Evolutionary conservation across 2,797 vertebrate species (phyloP).

Genomic region (Lacerta viridis): DNA sequence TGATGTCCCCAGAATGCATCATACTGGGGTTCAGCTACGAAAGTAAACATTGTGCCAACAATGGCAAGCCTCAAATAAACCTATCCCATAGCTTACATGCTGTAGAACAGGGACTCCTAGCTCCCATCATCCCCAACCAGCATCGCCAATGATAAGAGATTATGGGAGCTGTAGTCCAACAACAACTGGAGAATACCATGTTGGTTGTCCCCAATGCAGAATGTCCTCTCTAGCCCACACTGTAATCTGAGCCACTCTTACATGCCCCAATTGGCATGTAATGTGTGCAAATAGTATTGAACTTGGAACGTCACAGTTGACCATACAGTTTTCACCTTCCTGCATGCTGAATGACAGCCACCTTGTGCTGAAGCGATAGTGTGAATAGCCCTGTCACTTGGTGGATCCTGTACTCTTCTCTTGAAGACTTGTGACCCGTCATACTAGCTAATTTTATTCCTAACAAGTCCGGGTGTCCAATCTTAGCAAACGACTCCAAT

Average conservation of each 20-base stretch:
- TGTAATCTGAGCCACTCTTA: not conserved
- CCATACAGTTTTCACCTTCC: not conserved
- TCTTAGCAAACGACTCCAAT: conserved; percentile 35
- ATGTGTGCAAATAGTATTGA: not conserved
- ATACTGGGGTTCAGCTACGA: not conserved
- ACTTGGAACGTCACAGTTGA: not conserved
- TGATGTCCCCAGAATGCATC: not conserved
- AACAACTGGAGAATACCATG: too few relatives aligned
- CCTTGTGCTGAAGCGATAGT: not conserved
- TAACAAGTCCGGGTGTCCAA: not conserved
- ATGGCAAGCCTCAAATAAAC: not conserved
- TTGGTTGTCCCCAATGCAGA: not conserved
- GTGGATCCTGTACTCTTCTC: not conserved
- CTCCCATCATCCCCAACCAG: too few relatives aligned
- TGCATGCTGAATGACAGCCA: not conserved
- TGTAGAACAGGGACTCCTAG: too few relatives aligned
- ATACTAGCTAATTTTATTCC: not conserved
- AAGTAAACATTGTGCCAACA: not conserved
- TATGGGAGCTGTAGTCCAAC: too few relatives aligned
- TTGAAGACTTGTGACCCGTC: not conserved
- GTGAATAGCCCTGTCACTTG: not conserved
- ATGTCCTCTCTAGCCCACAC: too few relatives aligned
- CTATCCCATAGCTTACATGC: not conserved
- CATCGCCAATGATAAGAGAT: too few relatives aligned
- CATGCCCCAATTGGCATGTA: not conserved